These are phyloP conservation scores for Sycobia sp. DNA, from an alignment of 1,140 invertebrate genomes.

Conservation along the genomic window DNA sequence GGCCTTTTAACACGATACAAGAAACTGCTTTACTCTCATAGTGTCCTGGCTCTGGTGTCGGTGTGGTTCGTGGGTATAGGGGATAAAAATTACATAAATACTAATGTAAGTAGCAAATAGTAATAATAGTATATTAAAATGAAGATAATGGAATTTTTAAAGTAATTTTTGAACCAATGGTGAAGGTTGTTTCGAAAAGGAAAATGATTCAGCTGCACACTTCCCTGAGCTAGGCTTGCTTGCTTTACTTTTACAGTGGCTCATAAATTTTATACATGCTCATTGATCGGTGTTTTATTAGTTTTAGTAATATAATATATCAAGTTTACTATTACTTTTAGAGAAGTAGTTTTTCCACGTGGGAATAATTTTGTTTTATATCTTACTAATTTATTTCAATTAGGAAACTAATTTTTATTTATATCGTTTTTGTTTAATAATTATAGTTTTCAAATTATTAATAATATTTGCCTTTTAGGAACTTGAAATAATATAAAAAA, in stretches of 20 bases:
- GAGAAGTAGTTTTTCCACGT: too few species aligned
- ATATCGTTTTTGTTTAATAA: too few species aligned
- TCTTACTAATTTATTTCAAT: too few species aligned
- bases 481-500: not conserved
- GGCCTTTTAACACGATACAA: conserved; percentile 52
- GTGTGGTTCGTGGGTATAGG: conserved; percentile 57
- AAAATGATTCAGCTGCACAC: conserved; percentile 53
- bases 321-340: too few species aligned
- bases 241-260: conserved; percentile 48
- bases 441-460: too few species aligned
- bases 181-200: conserved; percentile 46
- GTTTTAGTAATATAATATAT: too few species aligned
- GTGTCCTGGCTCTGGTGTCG: conserved; percentile 62
- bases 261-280: conserved; percentile 44
- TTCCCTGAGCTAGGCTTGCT: conserved; percentile 52
- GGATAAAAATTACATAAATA: conserved; percentile 51
- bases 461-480: too few species aligned
- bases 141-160: conserved; percentile 47
- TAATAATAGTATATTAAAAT: conserved; percentile 47
- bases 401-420: too few species aligned
- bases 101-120: conserved; percentile 45
- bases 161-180: conserved; percentile 44
- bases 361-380: too few species aligned
- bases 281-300: conserved; percentile 39
- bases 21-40: conserved; percentile 58